Base-by-base conservation (phyloP, 2,113 vertebrate species). In the Lasiurus borealis region DNA sequence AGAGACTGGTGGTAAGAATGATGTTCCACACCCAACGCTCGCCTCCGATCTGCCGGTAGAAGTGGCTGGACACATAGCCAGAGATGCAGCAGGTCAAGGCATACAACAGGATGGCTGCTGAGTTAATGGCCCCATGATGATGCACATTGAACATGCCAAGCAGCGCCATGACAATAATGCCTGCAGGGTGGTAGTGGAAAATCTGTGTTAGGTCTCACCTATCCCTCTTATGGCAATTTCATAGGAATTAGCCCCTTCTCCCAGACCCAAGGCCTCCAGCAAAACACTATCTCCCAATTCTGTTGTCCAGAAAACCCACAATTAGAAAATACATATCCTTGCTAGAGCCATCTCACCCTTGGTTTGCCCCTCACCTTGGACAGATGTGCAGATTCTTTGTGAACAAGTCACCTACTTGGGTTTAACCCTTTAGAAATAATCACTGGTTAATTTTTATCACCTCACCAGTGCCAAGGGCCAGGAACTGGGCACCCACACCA, bases 21-120 rank as follows among this genome's bases (percentile, higher is more conserved):
- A 99, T 99, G 98, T 99, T 99, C 99, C 99, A 99, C 78, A 99
- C 99, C 99, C 99, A 99, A 48, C 98, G 98, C 95, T 99, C 98
- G 71, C 99, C 99, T 29, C 98, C 99, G 31, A 99, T 99, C 97
- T 99, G 99, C 14, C 99, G 99, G 98, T 99, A 99, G 98, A 99
- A 99, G 97, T 98, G 98, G 94, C 99, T 99, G 0, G 99, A 99
- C 77, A 99, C 98, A 27, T 99, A 99, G 36, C 99, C 99, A 5
- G 99, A 99, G 97, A 99, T 98, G 69, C 99, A 99, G 98, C 99
- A 99, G 91, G 99, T 99, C 97, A 99, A 97, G 18, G 99, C 99
- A 25, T 99, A 99, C 88, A 99, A 94, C 66, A 99, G 98, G 80
- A 99, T 99, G 29, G 99, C 99, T 7, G 99, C 99, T 0, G 99